Conservation (phyloP, 2,888 invertebrate genomes). For the Microdon myrmicae region DNA sequence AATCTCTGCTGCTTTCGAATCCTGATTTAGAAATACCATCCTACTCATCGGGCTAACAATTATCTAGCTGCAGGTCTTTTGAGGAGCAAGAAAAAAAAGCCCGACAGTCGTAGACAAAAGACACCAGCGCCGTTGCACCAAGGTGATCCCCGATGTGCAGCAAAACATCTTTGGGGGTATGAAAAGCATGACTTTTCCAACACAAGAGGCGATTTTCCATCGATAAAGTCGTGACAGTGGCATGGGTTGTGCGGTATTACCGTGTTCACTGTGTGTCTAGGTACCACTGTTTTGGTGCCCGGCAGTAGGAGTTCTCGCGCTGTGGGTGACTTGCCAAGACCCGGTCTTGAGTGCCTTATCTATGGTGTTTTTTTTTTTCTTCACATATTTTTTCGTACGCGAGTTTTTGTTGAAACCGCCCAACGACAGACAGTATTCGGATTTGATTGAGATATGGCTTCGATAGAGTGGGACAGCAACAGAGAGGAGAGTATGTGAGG, state of each 20-base stretch:
- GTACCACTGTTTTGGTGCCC: constrained; percentile 49
- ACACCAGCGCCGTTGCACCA: neutral
- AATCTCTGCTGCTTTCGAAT: constrained; percentile 34
- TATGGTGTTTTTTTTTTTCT: no score
- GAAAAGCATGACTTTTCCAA: constrained; percentile 56
- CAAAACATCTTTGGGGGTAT: constrained; percentile 54
- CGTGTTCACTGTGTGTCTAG: constrained; percentile 28
- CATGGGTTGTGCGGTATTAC: constrained; percentile 27
- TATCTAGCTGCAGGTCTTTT: no score
- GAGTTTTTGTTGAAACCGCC: no score
- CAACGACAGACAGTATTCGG: no score
- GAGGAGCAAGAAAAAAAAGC: constrained; percentile 3
- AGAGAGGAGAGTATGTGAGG: constrained; percentile 6
- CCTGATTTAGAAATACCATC: constrained; percentile 36
- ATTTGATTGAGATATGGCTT: no score
- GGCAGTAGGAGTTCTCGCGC: constrained; percentile 45
- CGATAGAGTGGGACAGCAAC: constrained; percentile 9
- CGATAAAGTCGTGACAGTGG: constrained; percentile 55
- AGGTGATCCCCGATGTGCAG: constrained; percentile 49
- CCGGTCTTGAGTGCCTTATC: constrained; percentile 34
- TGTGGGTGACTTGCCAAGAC: constrained; percentile 42
- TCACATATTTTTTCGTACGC: no score
- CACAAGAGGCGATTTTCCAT: constrained; percentile 55
- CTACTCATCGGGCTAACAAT: constrained; percentile 34
- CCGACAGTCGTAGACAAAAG: no score